Evolutionary conservation across 1,140 invertebrate genomes (phyloP), one percentile per base, ranked within the genome.

Genomic region (Heliothis virescens): DNA sequence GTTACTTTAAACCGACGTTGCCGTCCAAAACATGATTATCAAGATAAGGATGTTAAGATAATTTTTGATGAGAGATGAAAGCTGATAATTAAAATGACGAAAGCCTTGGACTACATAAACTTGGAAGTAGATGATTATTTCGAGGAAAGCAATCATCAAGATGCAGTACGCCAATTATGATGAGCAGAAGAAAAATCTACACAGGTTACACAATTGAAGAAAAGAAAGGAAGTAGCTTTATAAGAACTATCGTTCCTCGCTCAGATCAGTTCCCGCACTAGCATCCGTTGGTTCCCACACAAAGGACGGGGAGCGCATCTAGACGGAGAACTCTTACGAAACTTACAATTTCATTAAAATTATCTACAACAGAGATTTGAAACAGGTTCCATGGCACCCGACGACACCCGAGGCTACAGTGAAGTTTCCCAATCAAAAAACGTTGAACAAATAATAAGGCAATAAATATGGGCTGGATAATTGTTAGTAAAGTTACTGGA

Each of bases 281-380:
- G 57, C 48, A 21, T 41, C 48, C 47, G 11, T 59, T 62, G 57
- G 76, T 81, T 82, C 79, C 80, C 83, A 84, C 60, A 75, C 26
- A 72, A 34, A 65, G 50, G 57, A 48, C 5, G 21, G 18, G 53
- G 55, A 79, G 62, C 41, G 29, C 16, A 53, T n/a, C 65, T 69
- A 67, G 52, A 80, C 69, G 76, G 52, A 15, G 15, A 53, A 55
- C 62, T 59, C 78, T 88, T 88, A 84, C 82, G 82, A 82, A 88
- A 86, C 83, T 80, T 59, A 89, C 83, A 86, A 89, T 85, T 85
- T 85, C 83, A 83, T 85, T 85, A 83, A 86, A 41, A 87, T 83
- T 82, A 87, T 86, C 80, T 81, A 79, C 80, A 65, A 74, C 50
- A 79, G 52, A 82, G 60, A 76, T 83, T 79, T 81, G 74, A 81